Evolutionary conservation across 2,113 vertebrate genomes (phyloP).

Genomic region (Barbus barbus): DNA sequence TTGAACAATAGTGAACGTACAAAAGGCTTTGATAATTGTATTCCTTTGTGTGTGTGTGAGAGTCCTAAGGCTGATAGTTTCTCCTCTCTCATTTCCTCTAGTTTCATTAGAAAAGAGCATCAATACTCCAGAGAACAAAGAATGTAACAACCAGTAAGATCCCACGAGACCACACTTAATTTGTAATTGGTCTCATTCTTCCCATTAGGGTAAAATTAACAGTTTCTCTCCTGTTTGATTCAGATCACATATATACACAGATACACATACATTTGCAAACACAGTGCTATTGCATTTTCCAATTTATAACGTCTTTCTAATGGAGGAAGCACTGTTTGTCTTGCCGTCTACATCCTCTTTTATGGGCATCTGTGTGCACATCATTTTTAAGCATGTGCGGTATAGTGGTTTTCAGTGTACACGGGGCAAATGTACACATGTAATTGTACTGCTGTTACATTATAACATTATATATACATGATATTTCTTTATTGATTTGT

Average conservation of each 20-base stretch:
- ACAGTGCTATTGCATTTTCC: neutral
- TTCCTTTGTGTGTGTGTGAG: neutral
- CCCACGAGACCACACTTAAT: conserved; percentile 13
- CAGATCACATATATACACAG: conserved; percentile 10
- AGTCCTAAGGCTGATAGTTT: neutral
- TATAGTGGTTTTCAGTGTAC: neutral
- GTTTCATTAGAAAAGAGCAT: conserved; percentile 32
- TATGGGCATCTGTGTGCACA: neutral
- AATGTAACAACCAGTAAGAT: conserved; percentile 9
- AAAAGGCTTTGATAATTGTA: neutral
- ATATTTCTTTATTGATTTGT: too few relatives aligned
- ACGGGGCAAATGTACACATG: neutral
- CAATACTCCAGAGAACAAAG: conserved; percentile 11
- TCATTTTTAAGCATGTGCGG: neutral
- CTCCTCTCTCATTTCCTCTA: conserved; percentile 13
- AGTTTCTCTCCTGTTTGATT: neutral
- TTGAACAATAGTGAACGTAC: neutral
- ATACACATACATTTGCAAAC: neutral
- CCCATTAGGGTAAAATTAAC: conserved; percentile 2
- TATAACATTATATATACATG: too few relatives aligned
- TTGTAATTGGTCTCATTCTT: conserved; percentile 40
- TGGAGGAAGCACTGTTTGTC: neutral
- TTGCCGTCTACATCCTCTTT: neutral
- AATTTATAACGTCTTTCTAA: neutral
- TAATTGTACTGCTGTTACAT: too few relatives aligned